phyloP scores from a whole-genome alignment of 2,113 vertebrate species.

The Camelus dromedarius region DNA sequence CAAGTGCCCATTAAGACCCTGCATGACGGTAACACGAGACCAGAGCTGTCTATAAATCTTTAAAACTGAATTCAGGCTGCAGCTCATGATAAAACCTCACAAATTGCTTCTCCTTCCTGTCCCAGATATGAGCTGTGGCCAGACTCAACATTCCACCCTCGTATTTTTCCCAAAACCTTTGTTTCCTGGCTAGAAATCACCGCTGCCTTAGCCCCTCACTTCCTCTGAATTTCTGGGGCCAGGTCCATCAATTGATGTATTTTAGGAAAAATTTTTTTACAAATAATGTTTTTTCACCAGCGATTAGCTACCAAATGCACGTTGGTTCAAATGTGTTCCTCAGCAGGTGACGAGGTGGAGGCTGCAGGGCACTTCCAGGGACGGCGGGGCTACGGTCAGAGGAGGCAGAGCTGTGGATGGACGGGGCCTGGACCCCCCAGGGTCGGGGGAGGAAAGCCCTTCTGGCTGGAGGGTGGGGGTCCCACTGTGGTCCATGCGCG shows the following conservation, averaged over 20 bases:
- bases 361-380: fast-evolving
- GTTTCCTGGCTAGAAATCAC: not conserved
- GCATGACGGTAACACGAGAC: not conserved
- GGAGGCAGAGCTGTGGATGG: fast-evolving
- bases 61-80: not conserved
- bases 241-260: not conserved
- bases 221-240: not conserved
- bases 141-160: not conserved
- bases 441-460: not conserved
- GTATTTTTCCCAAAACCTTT: not conserved
- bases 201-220: not conserved
- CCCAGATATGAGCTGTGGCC: not conserved
- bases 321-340: not conserved
- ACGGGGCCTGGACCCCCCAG: not conserved
- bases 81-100: too few species aligned
- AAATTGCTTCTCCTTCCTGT: not conserved
- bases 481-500: not conserved
- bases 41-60: not conserved
- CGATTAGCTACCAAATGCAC: not conserved
- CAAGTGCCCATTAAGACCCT: not conserved
- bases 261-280: not conserved
- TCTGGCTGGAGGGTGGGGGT: not conserved
- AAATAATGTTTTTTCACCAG: not conserved
- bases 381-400: fast-evolving
- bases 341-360: not conserved